Evolutionary conservation across 2,888 invertebrate species (phyloP).

Genomic region (Busseola fusca): DNA sequence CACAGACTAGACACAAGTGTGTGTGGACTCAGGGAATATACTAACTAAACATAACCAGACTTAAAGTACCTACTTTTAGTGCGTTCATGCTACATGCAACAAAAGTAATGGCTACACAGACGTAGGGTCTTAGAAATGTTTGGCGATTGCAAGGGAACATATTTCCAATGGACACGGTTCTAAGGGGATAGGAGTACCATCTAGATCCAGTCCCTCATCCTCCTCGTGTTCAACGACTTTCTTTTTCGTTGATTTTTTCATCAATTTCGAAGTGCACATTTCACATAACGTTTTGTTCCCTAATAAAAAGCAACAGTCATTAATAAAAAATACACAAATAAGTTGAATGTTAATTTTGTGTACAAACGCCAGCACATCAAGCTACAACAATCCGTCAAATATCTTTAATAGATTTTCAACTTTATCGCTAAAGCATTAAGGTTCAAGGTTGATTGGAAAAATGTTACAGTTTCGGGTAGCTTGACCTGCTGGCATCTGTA

Average conservation of each 20-base stretch:
- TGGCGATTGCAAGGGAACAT: slow-evolving; percentile 54
- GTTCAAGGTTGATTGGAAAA: too few species aligned
- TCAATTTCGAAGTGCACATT: slow-evolving; percentile 93
- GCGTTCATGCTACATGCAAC: slow-evolving; percentile 73
- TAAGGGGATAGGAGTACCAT: slow-evolving; percentile 77
- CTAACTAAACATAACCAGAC: slow-evolving; percentile 33
- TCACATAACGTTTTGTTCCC: slow-evolving; percentile 97
- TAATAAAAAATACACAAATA: slow-evolving; percentile 62
- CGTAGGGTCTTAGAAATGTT: slow-evolving; percentile 49
- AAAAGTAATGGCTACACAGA: slow-evolving; percentile 57
- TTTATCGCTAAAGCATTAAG: too few species aligned
- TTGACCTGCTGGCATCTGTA: not conserved
- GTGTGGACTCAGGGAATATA: slow-evolving; percentile 29
- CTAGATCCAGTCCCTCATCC: slow-evolving; percentile 82
- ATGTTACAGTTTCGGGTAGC: too few species aligned
- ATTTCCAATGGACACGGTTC: slow-evolving; percentile 51
- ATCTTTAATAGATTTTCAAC: too few species aligned
- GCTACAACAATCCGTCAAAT: too few species aligned
- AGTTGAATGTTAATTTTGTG: slow-evolving; percentile 14
- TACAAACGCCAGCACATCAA: not conserved
- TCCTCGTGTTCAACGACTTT: slow-evolving; percentile 84
- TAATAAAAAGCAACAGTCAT: slow-evolving; percentile 85
- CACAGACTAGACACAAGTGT: slow-evolving; percentile 39
- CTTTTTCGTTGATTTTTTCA: slow-evolving; percentile 92
- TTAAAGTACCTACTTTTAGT: slow-evolving; percentile 40